These are phyloP conservation scores for Piezodorus guildinii DNA, from an alignment of 1,140 invertebrate genomes.

Conservation along the genomic window DNA sequence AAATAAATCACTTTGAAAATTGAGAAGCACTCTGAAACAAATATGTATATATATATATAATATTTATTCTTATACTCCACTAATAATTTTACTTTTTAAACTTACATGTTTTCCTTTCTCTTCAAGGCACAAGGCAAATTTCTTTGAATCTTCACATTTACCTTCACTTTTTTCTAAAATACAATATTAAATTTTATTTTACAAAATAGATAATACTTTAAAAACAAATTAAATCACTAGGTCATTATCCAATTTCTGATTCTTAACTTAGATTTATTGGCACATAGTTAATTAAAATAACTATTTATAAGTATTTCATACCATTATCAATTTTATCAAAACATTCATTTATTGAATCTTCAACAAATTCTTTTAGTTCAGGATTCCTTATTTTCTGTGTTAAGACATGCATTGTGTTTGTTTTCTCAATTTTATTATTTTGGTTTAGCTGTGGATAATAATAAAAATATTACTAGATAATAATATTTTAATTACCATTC, in stretches of 20 bases:
- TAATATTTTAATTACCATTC: not conserved
- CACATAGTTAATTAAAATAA: not conserved
- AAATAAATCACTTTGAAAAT: too few relatives aligned
- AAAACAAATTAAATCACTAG: too few relatives aligned
- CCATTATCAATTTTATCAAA: slow-evolving; percentile 28
- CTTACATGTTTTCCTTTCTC: slow-evolving; percentile 23
- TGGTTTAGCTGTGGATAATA: slow-evolving; percentile 25
- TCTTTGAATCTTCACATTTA: slow-evolving; percentile 25
- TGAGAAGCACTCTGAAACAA: too few relatives aligned
- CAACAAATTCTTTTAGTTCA: slow-evolving; percentile 28
- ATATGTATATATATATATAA: too few relatives aligned
- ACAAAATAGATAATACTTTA: too few relatives aligned
- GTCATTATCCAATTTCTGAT: too few relatives aligned
- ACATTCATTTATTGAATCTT: slow-evolving; percentile 28
- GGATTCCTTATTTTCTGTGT: slow-evolving; percentile 26
- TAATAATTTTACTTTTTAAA: not conserved
- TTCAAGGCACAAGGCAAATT: slow-evolving; percentile 26
- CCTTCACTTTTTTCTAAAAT: slow-evolving; percentile 20
- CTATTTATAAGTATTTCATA: slow-evolving; percentile 1
- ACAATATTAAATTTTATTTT: not conserved
- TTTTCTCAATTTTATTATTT: slow-evolving; percentile 25
- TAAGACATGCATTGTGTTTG: slow-evolving; percentile 22
- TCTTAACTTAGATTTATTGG: too few relatives aligned
- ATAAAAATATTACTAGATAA: not conserved
- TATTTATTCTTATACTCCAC: too few relatives aligned